Evolutionary conservation across 2,113 vertebrate species (phyloP).

Genomic region (Oreochromis tanganicae): DNA sequence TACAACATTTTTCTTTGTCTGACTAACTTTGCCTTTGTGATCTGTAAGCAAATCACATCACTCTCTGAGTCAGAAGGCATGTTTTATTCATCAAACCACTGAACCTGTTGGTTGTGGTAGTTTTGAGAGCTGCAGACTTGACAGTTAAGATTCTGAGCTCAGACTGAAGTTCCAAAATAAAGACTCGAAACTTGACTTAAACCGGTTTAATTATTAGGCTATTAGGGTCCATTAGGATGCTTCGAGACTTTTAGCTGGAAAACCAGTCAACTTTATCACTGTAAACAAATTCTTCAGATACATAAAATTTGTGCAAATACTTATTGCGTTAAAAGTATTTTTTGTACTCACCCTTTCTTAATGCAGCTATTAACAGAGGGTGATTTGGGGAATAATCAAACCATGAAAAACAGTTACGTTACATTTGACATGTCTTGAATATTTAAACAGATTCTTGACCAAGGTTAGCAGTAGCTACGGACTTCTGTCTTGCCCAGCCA

Average conservation of each 20-base stretch:
- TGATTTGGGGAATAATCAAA: no score
- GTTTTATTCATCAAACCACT: not conserved
- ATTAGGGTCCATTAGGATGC: not conserved
- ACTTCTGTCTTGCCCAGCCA: not conserved
- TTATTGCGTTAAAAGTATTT: fast-evolving
- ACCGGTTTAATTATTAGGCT: not conserved
- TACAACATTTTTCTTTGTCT: not conserved
- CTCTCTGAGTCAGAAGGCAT: not conserved
- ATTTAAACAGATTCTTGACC: not conserved
- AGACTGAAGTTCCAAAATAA: not conserved
- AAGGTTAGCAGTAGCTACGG: not conserved
- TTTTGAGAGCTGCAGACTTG: not conserved
- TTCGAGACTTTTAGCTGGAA: not conserved
- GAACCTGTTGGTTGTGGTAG: not conserved
- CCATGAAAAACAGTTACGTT: not conserved
- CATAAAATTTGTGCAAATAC: not conserved
- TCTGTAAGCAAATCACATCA: not conserved
- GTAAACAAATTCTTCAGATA: fast-evolving
- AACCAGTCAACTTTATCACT: not conserved
- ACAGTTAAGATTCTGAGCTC: not conserved
- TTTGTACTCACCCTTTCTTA: not conserved
- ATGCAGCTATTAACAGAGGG: not conserved
- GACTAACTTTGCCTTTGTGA: not conserved
- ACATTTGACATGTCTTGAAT: not conserved
- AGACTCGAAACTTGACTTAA: not conserved